Conservation (phyloP, 1,140 invertebrate species). For the Ceratosolen solmsi region DNA sequence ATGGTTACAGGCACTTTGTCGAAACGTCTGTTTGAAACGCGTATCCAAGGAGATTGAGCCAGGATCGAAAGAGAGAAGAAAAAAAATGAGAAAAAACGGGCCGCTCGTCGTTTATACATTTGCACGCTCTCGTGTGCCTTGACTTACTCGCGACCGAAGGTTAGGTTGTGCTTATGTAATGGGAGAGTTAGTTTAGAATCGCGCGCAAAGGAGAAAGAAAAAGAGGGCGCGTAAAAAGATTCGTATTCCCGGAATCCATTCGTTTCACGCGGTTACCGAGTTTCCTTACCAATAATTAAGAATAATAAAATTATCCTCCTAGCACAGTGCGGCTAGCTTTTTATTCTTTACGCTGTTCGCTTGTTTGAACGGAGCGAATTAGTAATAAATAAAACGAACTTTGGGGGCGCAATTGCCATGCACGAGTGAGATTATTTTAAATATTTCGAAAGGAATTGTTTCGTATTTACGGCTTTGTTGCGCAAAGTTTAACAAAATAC, state of each 20-base stretch:
- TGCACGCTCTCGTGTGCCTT: slow-evolving; percentile 2
- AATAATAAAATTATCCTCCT: not conserved
- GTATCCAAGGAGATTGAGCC: slow-evolving; percentile 30
- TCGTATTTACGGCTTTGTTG: not conserved
- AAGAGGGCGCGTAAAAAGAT: not conserved
- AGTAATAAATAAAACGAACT: no score
- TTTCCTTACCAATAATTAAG: not conserved
- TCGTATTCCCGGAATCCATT: not conserved
- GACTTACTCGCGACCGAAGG: slow-evolving; percentile 26
- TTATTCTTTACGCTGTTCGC: no score
- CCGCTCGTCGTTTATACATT: not conserved
- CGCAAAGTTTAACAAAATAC: not conserved
- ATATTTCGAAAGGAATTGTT: no score
- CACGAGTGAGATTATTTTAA: not conserved
- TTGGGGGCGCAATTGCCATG: no score
- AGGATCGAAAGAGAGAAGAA: slow-evolving; percentile 26
- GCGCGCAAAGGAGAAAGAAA: not conserved
- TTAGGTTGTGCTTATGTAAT: slow-evolving; percentile 35
- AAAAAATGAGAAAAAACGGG: no score
- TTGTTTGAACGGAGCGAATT: no score
- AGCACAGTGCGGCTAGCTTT: no score
- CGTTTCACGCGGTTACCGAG: not conserved
- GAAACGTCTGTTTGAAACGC: slow-evolving; percentile 26
- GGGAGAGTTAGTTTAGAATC: not conserved
- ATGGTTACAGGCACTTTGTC: not conserved